A percentile compares a stretch with the other conserved stretches of the same genome.
Conservation (phyloP, 2,113 vertebrate genomes). For the Bubo blakistoni region DNA sequence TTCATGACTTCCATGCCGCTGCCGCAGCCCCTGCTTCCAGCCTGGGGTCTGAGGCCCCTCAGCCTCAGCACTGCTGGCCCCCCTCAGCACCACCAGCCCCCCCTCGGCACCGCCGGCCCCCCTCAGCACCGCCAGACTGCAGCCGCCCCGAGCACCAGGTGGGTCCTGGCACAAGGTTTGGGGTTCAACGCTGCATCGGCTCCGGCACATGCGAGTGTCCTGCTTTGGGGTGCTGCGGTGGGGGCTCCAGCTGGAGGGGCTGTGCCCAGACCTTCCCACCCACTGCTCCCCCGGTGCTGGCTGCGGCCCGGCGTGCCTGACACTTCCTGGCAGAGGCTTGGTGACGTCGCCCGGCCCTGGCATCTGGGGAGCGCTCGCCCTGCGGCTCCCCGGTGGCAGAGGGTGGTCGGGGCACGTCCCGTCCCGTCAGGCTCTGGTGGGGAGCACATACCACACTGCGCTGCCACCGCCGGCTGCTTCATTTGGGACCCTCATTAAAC, state of each 20-base stretch:
- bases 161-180: background rate
- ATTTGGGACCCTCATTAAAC: background rate
- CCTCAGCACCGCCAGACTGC: background rate
- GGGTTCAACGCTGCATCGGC: background rate
- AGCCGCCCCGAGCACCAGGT: rapidly evolving
- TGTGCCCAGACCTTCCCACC: background rate
- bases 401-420: background rate
- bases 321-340: background rate
- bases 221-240: background rate
- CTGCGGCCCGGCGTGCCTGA: rapidly evolving
- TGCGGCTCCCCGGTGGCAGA: rapidly evolving
- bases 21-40: background rate
- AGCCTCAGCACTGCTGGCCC: no score
- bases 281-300: background rate
- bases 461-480: background rate
- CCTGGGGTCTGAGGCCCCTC: no score
- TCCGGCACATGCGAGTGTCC: rapidly evolving
- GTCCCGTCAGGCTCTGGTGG: background rate
- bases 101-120: background rate
- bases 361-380: background rate
- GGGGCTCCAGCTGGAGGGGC: background rate
- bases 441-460: rapidly evolving
- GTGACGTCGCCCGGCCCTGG: rapidly evolving
- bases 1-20: background rate
- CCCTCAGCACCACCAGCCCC: no score